Evolutionary conservation across 2,888 invertebrate genomes (phyloP).

Genomic region (Callyntrura sp.): DNA sequence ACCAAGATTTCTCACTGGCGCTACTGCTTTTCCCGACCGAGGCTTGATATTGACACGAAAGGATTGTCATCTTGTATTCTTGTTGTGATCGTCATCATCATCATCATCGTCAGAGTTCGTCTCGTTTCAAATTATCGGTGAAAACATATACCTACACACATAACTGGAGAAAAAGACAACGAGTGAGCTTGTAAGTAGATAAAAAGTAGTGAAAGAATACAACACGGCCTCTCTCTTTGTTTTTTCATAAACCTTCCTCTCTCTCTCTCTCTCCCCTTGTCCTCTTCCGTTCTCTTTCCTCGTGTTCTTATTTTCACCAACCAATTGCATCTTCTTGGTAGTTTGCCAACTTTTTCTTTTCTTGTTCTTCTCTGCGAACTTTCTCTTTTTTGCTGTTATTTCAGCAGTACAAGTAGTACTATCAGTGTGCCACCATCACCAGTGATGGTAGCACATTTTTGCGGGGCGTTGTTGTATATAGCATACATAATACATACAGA

Average conservation of each 20-base stretch:
- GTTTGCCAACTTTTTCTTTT: slow-evolving; percentile 49
- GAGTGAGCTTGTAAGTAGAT: no score
- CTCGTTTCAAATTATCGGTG: no score
- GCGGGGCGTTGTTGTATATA: no score
- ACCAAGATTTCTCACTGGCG: no score
- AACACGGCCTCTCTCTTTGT: not conserved
- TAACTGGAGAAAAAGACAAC: no score
- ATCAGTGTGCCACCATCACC: no score
- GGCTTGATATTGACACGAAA: slow-evolving; percentile 21
- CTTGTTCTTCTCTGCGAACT: not conserved
- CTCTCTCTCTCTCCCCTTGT: not conserved
- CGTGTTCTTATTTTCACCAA: no score
- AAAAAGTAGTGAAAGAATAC: not conserved
- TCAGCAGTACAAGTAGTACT: no score
- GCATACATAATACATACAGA: not conserved
- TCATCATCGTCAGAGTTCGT: not conserved
- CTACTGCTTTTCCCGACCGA: not conserved
- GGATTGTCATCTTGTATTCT: slow-evolving; percentile 2
- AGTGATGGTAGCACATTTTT: no score
- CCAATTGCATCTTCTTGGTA: slow-evolving; percentile 28
- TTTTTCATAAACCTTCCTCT: not conserved
- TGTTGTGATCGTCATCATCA: not conserved
- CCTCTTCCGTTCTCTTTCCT: not conserved
- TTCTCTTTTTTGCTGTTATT: not conserved
- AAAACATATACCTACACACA: no score